These are phyloP conservation scores for Anser brachyrhynchus DNA, from an alignment of 2,113 vertebrate genomes.

Conservation along the genomic window DNA sequence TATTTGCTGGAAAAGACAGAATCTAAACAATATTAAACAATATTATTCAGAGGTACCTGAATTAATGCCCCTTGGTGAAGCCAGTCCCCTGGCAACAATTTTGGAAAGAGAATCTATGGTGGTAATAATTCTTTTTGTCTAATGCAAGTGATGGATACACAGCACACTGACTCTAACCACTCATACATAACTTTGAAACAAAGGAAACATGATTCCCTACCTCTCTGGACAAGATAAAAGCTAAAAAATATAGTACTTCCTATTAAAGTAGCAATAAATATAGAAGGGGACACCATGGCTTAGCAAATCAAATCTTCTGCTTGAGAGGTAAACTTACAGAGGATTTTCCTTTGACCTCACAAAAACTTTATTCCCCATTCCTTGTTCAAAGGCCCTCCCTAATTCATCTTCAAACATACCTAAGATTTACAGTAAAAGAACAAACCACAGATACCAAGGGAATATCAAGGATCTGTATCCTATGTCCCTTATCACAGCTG, in stretches of 20 bases:
- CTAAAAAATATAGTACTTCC: not conserved
- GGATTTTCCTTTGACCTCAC: not conserved
- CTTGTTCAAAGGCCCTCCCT: not conserved
- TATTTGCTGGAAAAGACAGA: not conserved
- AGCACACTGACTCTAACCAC: not conserved
- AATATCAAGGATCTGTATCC: not conserved
- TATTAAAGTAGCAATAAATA: not conserved
- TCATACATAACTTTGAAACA: not conserved
- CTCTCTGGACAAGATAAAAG: not conserved
- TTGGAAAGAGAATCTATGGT: not conserved
- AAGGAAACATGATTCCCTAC: not conserved
- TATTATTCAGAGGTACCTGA: not conserved
- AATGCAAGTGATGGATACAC: not conserved
- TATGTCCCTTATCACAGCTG: not conserved
- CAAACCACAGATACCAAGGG: not conserved
- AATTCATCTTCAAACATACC: not conserved
- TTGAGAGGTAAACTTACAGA: not conserved
- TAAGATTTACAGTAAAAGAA: not conserved
- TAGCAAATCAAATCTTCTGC: not conserved
- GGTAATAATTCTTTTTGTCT: not conserved
- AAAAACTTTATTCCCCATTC: not conserved
- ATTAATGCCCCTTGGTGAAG: not conserved
- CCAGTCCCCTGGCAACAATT: not conserved
- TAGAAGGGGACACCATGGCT: not conserved
- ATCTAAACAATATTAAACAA: not conserved